Evolutionary conservation across 2,888 invertebrate genomes (phyloP).

Genomic region (Tinea semifulvella): DNA sequence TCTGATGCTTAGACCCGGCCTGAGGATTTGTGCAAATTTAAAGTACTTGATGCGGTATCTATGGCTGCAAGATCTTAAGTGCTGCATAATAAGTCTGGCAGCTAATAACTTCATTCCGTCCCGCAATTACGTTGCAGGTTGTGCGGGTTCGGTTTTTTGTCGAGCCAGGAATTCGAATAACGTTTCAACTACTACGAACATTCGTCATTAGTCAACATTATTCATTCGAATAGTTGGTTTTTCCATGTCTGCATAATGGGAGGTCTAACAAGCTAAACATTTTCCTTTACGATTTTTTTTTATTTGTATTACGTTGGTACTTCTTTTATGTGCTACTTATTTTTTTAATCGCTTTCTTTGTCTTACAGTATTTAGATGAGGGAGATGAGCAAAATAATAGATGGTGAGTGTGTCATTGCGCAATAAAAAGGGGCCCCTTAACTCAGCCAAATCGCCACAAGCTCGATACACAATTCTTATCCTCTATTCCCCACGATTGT

Average conservation of each 20-base stretch:
- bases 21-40: no score
- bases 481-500: no score
- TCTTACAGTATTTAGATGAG: background rate
- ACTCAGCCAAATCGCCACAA: no score
- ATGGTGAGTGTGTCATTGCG: background rate
- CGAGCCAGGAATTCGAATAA: conserved; percentile 31
- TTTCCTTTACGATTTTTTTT: no score
- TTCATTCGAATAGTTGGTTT: conserved; percentile 42
- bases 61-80: no score
- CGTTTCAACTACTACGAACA: conserved; percentile 44
- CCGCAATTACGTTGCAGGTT: conserved; percentile 43
- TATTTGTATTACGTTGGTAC: no score
- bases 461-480: no score
- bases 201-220: conserved; percentile 51
- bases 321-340: no score
- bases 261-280: no score
- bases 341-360: background rate
- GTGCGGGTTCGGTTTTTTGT: conserved; percentile 29
- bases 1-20: no score
- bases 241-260: conserved; percentile 36
- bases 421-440: no score
- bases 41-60: no score
- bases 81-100: conserved; percentile 20
- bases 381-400: background rate
- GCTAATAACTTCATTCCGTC: conserved; percentile 44